Base-by-base conservation (phyloP, 1,140 invertebrate genomes). In the Ips typographus region DNA sequence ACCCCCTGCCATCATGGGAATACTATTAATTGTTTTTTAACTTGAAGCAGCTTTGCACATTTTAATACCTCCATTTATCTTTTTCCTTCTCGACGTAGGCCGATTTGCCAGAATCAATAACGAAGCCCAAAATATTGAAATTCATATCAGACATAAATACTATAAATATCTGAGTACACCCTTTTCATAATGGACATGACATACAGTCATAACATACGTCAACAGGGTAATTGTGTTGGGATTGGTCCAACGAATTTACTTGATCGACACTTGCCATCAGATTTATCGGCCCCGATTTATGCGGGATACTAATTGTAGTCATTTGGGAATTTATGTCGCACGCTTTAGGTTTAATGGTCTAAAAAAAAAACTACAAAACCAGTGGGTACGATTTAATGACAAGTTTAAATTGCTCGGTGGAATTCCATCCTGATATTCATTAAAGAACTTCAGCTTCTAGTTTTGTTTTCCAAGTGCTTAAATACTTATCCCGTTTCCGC, bases 211-310 rank as follows among this genome's bases (percentile, higher is more conserved):
- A 62, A 61, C 66, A 52, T 68, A 68, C 59, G 66, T 62, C 66
- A 62, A 62, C 66, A 68, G 66, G 58, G 58, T 68, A 68, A 68
- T 68, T 68, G 66, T 68, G 60, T 68, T 71, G 65, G 65, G 51
- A 49, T 49, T 58, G 42, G 65, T 57, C 70, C 59, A 68, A 65
- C 70, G 51, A 71, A 71, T 71, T 65, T 67, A 68, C 70, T 71
- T 71, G 70, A 71, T 71, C 65, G 70, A 71, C 70, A 71, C 70
- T 68, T 68, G 70, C 70, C 60, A 71, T 71, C 60, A 71, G 59
- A 71, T 71, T 71, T 71, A 71, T 71, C 57, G 65, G 58, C 7
- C 5, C 56, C 70, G 65, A 71, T 71, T 68, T 67, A 68, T 68
- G 70, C 55, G 51, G 64, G 59, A 64, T 71, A 61, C 70, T 68